Conservation (phyloP, 2,113 vertebrate genomes). For the Saccopteryx leptura region DNA sequence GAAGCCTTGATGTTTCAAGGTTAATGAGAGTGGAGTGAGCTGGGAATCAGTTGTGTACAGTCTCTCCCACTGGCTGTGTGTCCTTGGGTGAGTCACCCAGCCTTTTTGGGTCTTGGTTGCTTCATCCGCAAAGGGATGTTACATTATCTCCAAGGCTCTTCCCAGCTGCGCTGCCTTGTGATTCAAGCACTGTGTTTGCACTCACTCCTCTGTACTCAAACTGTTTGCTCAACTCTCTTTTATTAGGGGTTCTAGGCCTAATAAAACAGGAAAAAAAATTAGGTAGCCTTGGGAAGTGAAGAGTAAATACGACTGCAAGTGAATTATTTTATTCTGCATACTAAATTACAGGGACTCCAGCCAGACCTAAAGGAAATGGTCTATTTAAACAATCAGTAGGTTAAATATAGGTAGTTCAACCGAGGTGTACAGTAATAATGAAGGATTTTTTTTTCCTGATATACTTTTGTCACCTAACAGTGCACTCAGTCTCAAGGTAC, state of each 20-base stretch:
- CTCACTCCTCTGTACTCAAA: conserved; percentile 40
- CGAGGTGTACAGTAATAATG: neutral
- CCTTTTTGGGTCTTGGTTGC: neutral
- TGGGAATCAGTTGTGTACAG: accelerated
- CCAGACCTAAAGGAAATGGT: neutral
- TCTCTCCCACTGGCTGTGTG: neutral
- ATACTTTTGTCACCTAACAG: neutral
- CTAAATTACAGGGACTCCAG: neutral
- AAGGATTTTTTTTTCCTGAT: neutral
- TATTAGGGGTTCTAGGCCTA: conserved; percentile 61
- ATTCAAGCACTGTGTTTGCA: conserved; percentile 25
- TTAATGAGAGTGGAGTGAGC: neutral
- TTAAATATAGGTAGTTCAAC: neutral
- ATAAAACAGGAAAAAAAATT: conserved; percentile 31
- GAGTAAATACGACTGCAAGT: conserved; percentile 47
- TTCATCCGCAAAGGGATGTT: conserved; percentile 19
- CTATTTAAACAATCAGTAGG: conserved; percentile 12
- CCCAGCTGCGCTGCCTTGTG: conserved; percentile 15
- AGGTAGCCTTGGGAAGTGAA: conserved; percentile 63
- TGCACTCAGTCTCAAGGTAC: neutral
- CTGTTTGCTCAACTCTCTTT: conserved; percentile 60
- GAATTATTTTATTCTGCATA: conserved; percentile 24
- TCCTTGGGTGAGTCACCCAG: conserved; percentile 30
- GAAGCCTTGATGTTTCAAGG: accelerated
- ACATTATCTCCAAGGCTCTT: neutral